These are phyloP conservation scores for Pitangus sulphuratus DNA, from an alignment of 2,797 vertebrate genomes.

Conservation along the genomic window DNA sequence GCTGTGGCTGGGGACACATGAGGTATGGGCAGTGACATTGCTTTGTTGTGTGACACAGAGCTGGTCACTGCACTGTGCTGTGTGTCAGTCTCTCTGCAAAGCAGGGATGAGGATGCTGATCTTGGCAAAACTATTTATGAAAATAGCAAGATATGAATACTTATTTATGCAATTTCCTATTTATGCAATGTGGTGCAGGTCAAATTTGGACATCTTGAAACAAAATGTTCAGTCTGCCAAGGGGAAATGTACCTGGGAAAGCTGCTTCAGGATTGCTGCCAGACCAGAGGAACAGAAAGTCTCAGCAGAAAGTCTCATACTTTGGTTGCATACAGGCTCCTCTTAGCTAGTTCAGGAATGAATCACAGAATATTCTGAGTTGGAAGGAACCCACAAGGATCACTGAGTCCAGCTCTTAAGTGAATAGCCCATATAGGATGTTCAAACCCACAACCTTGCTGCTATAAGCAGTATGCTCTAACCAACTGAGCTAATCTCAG, in stretches of 20 bases:
- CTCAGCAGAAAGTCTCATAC: background rate
- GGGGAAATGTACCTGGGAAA: background rate
- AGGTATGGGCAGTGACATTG: background rate
- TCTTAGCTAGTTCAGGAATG: background rate
- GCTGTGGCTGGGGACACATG: background rate
- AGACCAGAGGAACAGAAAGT: background rate
- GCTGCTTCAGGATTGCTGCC: background rate
- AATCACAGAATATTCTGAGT: background rate
- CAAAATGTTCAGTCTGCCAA: background rate
- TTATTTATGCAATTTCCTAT: background rate
- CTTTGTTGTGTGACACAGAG: background rate
- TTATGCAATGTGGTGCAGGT: background rate
- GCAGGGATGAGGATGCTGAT: background rate
- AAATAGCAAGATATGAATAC: background rate
- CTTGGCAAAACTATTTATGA: background rate
- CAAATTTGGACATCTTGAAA: background rate
- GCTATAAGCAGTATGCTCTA: background rate
- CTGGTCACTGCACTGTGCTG: background rate
- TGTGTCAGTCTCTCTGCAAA: background rate
- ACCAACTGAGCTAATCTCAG: background rate
- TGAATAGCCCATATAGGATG: background rate
- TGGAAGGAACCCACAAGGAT: background rate
- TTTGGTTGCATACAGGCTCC: background rate
- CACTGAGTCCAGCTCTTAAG: background rate
- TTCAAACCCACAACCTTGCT: background rate